Percentiles rank a stretch among this genome's conserved stretches.
These are phyloP conservation scores for Passer montanus DNA, from an alignment of 2,113 vertebrate genomes.

Conservation along the genomic window DNA sequence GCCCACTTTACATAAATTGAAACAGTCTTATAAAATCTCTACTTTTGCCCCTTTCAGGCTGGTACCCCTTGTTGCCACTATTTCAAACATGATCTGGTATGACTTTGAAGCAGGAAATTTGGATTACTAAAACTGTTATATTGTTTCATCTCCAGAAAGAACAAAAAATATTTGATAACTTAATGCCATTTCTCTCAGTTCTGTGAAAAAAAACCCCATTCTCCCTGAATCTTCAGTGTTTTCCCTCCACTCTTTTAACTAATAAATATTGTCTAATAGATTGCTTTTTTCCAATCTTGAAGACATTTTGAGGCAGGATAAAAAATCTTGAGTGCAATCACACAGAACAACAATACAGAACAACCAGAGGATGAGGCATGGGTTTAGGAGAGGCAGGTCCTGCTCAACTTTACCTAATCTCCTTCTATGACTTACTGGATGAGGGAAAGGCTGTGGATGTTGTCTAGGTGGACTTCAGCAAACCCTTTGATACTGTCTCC, in stretches of 20 bases:
- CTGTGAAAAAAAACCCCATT: not conserved
- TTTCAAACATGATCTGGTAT: not conserved
- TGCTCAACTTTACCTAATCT: not conserved
- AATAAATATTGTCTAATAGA: not conserved
- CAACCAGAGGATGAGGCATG: not conserved
- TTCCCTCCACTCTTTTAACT: not conserved
- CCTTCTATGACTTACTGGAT: not conserved
- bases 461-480: not conserved
- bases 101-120: not conserved
- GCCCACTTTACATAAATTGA: not conserved
- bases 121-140: not conserved
- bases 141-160: not conserved
- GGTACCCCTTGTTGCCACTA: not conserved
- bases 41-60: not conserved
- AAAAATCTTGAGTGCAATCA: not conserved
- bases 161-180: not conserved
- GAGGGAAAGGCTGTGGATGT: not conserved
- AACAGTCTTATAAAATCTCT: not conserved
- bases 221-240: not conserved
- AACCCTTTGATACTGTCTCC: not conserved
- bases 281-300: not conserved
- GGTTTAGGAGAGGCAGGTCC: not conserved
- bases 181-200: not conserved
- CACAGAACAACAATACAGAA: not conserved
- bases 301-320: not conserved